Conservation (phyloP, 2,797 vertebrate species). For the Lepidocolaptes lacrymiger region DNA sequence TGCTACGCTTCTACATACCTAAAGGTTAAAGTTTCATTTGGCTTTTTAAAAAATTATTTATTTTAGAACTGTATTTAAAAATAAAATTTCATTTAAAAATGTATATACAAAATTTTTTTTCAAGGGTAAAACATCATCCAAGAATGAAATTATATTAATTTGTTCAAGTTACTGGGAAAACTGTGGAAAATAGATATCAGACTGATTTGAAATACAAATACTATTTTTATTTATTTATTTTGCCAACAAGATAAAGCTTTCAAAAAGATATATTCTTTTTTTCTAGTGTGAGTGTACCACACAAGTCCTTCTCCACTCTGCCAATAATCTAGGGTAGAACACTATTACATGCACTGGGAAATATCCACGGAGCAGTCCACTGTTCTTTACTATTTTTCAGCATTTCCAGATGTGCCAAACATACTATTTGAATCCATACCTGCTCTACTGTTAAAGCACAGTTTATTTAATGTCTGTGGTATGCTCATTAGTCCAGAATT, state of each 20-base stretch:
- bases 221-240: not conserved
- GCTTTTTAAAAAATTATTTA: rapidly evolving
- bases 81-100: not conserved
- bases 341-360: not conserved
- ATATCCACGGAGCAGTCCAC: not conserved
- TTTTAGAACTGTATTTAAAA: not conserved
- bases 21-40: not conserved
- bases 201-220: not conserved
- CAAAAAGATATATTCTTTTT: not conserved
- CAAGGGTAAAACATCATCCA: not conserved
- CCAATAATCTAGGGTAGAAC: not conserved
- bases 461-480: not conserved
- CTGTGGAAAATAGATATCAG: not conserved
- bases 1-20: not conserved
- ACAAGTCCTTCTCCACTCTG: not conserved
- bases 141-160: rapidly evolving
- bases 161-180: not conserved
- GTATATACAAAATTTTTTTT: not conserved
- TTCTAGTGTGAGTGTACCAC: not conserved
- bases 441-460: not conserved
- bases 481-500: not conserved
- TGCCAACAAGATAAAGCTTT: not conserved
- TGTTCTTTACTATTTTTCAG: not conserved
- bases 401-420: not conserved
- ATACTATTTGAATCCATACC: not conserved